Evolutionary conservation across 1,140 invertebrate species (phyloP).

Genomic region (Drosophila insularis): DNA sequence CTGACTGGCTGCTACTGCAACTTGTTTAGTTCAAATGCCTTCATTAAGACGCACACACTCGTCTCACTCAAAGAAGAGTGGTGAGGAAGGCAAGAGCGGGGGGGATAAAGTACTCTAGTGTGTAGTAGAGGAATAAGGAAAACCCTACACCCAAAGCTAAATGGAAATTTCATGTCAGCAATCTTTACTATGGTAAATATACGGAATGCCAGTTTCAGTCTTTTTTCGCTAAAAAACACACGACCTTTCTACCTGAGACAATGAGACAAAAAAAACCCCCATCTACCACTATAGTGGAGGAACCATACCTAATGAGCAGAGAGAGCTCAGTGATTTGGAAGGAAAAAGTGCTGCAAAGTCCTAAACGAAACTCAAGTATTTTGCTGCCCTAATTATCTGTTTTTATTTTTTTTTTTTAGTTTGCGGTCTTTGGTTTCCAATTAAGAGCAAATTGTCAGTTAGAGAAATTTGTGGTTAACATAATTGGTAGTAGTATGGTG

Average conservation of each 20-base stretch:
- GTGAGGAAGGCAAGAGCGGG: not conserved
- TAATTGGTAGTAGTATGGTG: not conserved
- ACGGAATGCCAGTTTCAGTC: constrained; percentile 20
- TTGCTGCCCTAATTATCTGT: constrained; percentile 42
- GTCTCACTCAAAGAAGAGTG: not conserved
- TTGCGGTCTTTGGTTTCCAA: constrained; percentile 64
- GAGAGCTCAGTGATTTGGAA: constrained; percentile 37
- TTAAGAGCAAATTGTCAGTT: constrained; percentile 45
- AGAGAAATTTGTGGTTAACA: not conserved
- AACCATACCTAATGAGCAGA: constrained; percentile 29
- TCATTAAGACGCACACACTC: constrained; percentile 56
- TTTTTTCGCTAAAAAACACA: constrained; percentile 34
- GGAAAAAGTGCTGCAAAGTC: constrained; percentile 1
- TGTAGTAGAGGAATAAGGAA: not conserved
- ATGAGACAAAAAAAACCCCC: constrained; percentile 1
- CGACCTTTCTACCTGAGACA: not conserved
- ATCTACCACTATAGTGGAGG: not conserved
- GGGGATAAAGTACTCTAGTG: no score
- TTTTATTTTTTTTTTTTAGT: constrained; percentile 1
- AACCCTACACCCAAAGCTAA: constrained; percentile 40
- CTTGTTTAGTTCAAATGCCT: constrained; percentile 66
- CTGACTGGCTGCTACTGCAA: constrained; percentile 31
- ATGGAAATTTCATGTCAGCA: constrained; percentile 56
- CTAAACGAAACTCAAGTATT: constrained; percentile 33
- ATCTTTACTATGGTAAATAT: constrained; percentile 9